These are phyloP conservation scores for Dermatemys mawii DNA, from an alignment of 2,113 vertebrate genomes.

Conservation along the genomic window DNA sequence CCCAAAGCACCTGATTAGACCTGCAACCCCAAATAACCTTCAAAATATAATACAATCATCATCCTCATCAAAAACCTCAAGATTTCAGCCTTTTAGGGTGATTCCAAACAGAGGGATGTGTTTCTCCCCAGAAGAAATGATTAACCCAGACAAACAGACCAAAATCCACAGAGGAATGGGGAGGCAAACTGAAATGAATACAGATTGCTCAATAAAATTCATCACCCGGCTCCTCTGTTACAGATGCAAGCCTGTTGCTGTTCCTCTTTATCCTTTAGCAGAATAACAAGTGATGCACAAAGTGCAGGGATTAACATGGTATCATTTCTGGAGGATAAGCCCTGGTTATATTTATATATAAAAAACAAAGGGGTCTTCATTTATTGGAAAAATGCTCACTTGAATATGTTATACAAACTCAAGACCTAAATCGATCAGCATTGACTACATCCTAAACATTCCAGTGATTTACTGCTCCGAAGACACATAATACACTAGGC, in stretches of 20 bases:
- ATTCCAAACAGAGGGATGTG: not conserved
- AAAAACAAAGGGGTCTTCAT: not conserved
- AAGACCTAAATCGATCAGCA: not conserved
- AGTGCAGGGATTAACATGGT: fast-evolving
- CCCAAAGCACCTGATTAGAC: not conserved
- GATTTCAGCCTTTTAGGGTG: not conserved
- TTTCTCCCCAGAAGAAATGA: constrained; percentile 8
- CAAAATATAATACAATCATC: not conserved
- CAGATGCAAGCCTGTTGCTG: not conserved
- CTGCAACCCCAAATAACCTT: not conserved
- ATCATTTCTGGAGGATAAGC: not conserved
- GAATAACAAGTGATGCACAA: not conserved
- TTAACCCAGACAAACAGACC: not conserved
- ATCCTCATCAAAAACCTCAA: not conserved
- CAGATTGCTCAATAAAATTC: fast-evolving
- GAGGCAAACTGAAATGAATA: not conserved
- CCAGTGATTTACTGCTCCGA: not conserved
- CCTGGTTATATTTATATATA: fast-evolving
- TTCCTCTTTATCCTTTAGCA: not conserved
- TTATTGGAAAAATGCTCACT: not conserved
- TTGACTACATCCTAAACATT: not conserved
- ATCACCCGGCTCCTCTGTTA: fast-evolving
- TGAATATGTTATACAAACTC: not conserved
- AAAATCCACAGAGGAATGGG: not conserved
- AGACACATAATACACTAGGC: not conserved